A percentile compares a stretch with the other conserved stretches of the same genome.
phyloP scores from a whole-genome alignment of 1,140 invertebrate genomes.

The Temnothorax nylanderi region DNA sequence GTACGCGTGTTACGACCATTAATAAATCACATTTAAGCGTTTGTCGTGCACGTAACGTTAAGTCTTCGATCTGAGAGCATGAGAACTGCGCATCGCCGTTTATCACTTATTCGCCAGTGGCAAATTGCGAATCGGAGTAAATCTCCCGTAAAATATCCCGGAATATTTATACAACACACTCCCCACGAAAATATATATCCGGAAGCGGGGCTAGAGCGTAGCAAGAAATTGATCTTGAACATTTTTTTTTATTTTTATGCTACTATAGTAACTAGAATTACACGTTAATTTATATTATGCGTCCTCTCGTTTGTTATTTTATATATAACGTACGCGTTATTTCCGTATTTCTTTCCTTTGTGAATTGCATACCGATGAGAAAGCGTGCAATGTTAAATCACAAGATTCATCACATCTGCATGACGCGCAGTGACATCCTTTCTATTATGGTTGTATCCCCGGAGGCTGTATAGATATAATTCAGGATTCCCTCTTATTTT shows the following conservation, averaged over 20 bases:
- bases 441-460: constrained; percentile 34
- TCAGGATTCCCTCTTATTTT: constrained; percentile 45
- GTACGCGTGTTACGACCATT: constrained; percentile 71
- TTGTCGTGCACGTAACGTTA: constrained; percentile 65
- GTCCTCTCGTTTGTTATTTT: background rate
- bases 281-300: background rate
- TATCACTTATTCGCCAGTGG: constrained; percentile 44
- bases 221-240: background rate
- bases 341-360: background rate
- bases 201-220: background rate
- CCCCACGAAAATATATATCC: background rate
- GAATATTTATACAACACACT: background rate
- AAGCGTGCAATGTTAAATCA: background rate
- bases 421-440: constrained; percentile 22
- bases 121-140: constrained; percentile 26
- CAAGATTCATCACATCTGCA: constrained; percentile 28
- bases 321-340: background rate
- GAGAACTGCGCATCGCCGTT: constrained; percentile 13
- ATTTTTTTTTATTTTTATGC: background rate
- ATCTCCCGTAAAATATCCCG: background rate
- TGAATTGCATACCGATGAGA: background rate
- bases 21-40: constrained; percentile 77
- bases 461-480: constrained; percentile 47
- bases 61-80: constrained; percentile 27
- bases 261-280: background rate